Base-by-base conservation (phyloP, 2,113 vertebrate genomes). In the Brienomyrus longianalis region DNA sequence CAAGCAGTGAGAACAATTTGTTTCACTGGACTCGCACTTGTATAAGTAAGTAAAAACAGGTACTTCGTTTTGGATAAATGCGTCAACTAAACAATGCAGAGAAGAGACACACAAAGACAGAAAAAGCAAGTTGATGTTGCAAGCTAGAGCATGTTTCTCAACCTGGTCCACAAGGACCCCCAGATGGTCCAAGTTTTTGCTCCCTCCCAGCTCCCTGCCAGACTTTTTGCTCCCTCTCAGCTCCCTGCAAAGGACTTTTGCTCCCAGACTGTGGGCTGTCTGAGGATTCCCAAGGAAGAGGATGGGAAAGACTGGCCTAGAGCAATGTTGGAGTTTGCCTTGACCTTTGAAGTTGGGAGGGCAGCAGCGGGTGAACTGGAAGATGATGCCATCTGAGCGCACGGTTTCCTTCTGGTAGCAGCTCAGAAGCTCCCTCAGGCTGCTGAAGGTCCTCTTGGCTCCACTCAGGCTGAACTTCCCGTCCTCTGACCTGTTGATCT, bases 371-470 rank as follows among this genome's bases (percentile, higher is more conserved):
- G 94, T 95, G 93, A 99, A 97, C 94, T 99, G 98, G 94, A 99
- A 99, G 62, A 98, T 96, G 93, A 98, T 96, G 88, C 95, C 98
- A 89, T 99, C 98, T 1, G 97, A 98, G 90, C 97, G 97, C 54
- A 99, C 97, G 31, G 97, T 98, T 96, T 99, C 98, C 95, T 98
- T 99, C 88, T 98, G 97, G 94, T 99, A 99, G 94, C 97, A 98
- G 90, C 97, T 96, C 94, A 99, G 95, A 48, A 99, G 96, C 89
- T 99, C 98, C 92, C 95, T 95, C 90, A 99, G 96, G 39, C 95
- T 97, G 91, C 91, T 92, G 77, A 99, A 99, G 92, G 94, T 97
- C 95, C 95, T 97, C 94, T 97, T 97, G 0, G 97, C 96, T 47
- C 98, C 98, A 89, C 94, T 98, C 89, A 99, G 96, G 91, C 97